These are phyloP conservation scores for Mobula birostris DNA, from an alignment of 2,113 vertebrate genomes.

Conservation along the genomic window DNA sequence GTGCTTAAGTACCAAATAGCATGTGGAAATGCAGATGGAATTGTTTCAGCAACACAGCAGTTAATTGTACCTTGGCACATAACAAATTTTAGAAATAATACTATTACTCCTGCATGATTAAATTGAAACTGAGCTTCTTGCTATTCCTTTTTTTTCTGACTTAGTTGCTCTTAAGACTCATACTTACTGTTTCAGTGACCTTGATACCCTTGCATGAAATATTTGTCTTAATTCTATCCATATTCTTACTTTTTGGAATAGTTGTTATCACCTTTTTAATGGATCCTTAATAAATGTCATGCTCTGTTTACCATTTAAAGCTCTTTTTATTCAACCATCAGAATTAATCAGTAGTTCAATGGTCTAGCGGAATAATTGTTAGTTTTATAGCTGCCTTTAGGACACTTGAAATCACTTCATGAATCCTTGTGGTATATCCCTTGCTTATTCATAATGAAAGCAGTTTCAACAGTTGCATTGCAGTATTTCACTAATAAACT, in stretches of 20 bases:
- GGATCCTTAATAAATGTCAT: neutral
- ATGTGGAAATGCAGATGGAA: neutral
- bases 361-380: neutral
- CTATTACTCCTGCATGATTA: neutral
- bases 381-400: neutral
- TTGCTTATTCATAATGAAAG: neutral
- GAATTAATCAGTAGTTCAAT: neutral
- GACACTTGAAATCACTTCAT: neutral
- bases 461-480: neutral
- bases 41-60: neutral
- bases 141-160: neutral
- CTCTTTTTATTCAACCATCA: neutral
- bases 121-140: neutral
- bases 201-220: neutral
- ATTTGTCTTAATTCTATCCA: neutral
- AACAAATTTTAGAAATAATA: neutral
- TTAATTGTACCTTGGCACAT: neutral
- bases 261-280: neutral
- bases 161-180: neutral
- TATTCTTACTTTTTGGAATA: neutral
- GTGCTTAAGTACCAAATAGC: neutral
- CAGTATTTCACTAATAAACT: neutral
- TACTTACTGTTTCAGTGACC: neutral
- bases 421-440: neutral
- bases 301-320: neutral